Evolutionary conservation across 2,113 vertebrate genomes (phyloP), one percentile per base, ranked within the genome.

Genomic region (Mixornis gularis): DNA sequence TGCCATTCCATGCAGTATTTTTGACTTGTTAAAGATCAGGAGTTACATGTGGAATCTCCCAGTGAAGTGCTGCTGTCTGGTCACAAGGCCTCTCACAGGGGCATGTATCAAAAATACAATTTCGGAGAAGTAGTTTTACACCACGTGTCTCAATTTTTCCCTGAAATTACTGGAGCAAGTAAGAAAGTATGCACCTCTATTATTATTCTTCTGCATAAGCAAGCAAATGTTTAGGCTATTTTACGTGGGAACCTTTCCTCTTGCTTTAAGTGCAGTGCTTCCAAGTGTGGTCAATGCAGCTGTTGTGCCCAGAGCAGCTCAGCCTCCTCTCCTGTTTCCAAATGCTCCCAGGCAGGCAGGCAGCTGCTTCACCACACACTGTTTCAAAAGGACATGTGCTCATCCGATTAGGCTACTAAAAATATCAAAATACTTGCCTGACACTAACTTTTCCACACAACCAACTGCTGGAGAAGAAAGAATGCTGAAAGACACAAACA

Each of bases 341-440:
- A 83, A 62, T 1, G 51, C 51, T 68, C 56, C 46, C 44, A 20
- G 44, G 5, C 60, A 36, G 73, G 14, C 44, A 73, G 40, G 25
- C 87, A 92, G 87, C 94, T 90, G 82, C 94, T 44, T 66, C 81
- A 56, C 89, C 60, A 69, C 66, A 52, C 77, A 21, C 48, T 60
- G 41, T 36, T 53, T 77, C 63, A 34, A 40, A 72, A 79, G 69
- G n/a, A 91, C 84, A 87, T 2, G 43, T 82, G 92, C 85, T 91
- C 85, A 89, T 89, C 95, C 49, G 34, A 91, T 96, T 89, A 96
- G 79, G 56, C 81, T 87, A 73, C 96, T 96, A 96, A 96, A 96
- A 96, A 96, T 96, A 96, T 1, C 91, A 26, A 26, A 46, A 69
- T 29, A 66, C 85, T 93, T 87, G 84, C 71, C 63, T 60, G 77